A percentile compares a stretch with the other conserved stretches of the same genome.
These are phyloP conservation scores for Perdita meconis DNA, from an alignment of 2,888 invertebrate genomes.

Conservation along the genomic window DNA sequence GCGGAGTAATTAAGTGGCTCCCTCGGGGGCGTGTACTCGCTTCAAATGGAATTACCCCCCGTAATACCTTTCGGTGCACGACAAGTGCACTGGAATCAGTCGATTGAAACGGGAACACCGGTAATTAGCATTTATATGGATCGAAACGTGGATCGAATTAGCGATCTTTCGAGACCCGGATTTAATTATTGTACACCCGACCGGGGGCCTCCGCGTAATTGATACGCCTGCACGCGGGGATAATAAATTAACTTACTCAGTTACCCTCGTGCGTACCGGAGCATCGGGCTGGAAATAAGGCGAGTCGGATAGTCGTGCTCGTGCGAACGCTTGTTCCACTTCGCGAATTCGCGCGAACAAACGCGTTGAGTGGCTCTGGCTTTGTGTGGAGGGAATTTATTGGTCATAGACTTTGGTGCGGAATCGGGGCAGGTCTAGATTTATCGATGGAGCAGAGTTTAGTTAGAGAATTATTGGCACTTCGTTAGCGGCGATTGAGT, in stretches of 20 bases:
- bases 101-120: constrained; percentile 56
- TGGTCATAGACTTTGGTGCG: too few species aligned
- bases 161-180: constrained; percentile 37
- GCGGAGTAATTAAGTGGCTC: constrained; percentile 50
- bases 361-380: too few species aligned
- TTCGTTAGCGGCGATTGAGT: too few species aligned
- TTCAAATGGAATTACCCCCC: constrained; percentile 51
- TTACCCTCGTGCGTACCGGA: not conserved
- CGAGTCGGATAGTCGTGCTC: not conserved
- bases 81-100: constrained; percentile 27
- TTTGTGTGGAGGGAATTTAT: too few species aligned
- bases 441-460: too few species aligned
- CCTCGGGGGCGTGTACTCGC: constrained; percentile 28
- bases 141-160: constrained; percentile 55
- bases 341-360: too few species aligned
- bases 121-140: constrained; percentile 57
- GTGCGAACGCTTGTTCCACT: not conserved
- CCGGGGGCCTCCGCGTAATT: constrained; percentile 20
- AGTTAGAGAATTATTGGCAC: too few species aligned
- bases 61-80: constrained; percentile 26
- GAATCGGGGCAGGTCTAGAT: too few species aligned
- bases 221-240: constrained; percentile 17
- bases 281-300: constrained; percentile 1
- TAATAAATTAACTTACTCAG: constrained; percentile 18
- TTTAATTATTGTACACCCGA: constrained; percentile 49